Base-by-base conservation (phyloP, 2,888 invertebrate genomes). In the Andricus quercusramuli region DNA sequence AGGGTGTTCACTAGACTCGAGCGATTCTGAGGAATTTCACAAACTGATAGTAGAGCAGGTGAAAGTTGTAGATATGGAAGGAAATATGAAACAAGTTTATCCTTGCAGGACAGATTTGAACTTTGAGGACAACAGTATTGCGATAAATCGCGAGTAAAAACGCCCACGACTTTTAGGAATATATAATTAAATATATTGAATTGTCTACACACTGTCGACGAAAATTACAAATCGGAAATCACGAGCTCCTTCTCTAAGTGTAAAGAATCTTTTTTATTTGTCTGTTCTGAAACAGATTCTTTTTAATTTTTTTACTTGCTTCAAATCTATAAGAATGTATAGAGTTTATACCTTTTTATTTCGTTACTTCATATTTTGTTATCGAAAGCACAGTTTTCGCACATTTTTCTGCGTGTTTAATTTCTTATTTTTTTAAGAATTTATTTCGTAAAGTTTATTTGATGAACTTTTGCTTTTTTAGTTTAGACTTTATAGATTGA, bases 41-140 rank as follows among this genome's bases (percentile, higher is more conserved):
- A 85, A 87, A 62, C 88, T 95, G 78, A 86, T 91, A 20, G 93
- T 96, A 1, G 94, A 95, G 85, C 96, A 97, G 94, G 95, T 97
- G 0, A 95, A 95, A 92, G 94, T 96, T 5, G 94, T 96, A 0
- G 96, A 97, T 85, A 91, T 90, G 56, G 95, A 96, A 83, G 96
- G 96, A 13, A 95, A 95, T 84, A 93, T 97, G 85, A 96, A 96
- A 89, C 94, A 95, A n/a, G 94, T 97, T 3, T 97, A 96, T 92
- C 97, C 97, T 0, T 96, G 97, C 0, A 94, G 96, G 86, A 94
- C 95, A 1, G 97, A 97, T 92, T 94, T 97, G 78, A 91, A 93
- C 1, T 94, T 93, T 85, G 94, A 95, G 78, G 93, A 92, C n/a
- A 86, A 86, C 78, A 84, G 81, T 29, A 83, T 91, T 59, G 84